Evolutionary conservation across 2,113 vertebrate species (phyloP).

Genomic region (Muntiacus muntjak): DNA sequence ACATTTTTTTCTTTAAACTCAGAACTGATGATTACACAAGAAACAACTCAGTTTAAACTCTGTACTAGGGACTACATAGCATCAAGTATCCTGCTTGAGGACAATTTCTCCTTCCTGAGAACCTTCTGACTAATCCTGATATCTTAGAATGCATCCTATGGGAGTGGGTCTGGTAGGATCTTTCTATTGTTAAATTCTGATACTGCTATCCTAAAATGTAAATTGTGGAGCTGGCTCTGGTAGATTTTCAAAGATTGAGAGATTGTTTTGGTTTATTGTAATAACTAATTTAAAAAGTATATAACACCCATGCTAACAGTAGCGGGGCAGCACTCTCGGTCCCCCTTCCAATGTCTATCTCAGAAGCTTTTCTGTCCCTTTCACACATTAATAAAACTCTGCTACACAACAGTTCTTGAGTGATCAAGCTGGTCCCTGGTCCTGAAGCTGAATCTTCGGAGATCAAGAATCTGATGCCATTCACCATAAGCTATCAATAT

Average conservation of each 20-base stretch:
- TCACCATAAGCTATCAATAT: not conserved
- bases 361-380: not conserved
- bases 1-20: not conserved
- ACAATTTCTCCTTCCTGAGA: not conserved
- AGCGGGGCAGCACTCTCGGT: rapidly evolving
- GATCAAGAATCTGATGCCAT: not conserved
- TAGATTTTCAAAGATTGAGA: not conserved
- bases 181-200: not conserved
- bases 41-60: not conserved
- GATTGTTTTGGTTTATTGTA: not conserved
- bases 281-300: not conserved
- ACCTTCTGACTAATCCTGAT: not conserved
- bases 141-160: not conserved
- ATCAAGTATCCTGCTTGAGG: not conserved
- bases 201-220: not conserved
- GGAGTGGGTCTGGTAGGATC: not conserved
- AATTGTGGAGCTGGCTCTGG: not conserved
- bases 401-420: not conserved
- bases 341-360: not conserved
- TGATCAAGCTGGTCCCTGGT: not conserved
- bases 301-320: not conserved
- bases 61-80: not conserved
- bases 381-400: not conserved
- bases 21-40: not conserved
- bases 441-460: not conserved